Percentiles rank a stretch among this genome's conserved stretches.
phyloP scores from a whole-genome alignment of 2,113 vertebrate genomes.

The Saccopteryx leptura region DNA sequence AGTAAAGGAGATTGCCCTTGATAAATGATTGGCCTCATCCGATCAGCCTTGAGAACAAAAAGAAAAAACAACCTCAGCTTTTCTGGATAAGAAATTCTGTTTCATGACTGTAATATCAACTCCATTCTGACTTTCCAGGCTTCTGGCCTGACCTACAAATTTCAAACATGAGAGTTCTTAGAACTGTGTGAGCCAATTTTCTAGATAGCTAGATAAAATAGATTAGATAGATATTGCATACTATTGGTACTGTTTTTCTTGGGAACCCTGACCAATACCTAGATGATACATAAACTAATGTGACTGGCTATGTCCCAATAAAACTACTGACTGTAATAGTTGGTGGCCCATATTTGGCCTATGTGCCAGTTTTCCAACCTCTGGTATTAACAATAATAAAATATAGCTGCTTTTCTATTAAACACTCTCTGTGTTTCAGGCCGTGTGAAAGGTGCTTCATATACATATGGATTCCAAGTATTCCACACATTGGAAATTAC shows the following conservation, averaged over 20 bases:
- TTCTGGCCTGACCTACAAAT: not conserved
- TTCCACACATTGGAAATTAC: not conserved
- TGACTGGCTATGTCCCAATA: constrained; percentile 16
- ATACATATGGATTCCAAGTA: not conserved
- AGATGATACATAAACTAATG: constrained; percentile 42
- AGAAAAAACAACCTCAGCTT: not conserved
- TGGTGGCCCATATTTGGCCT: not conserved
- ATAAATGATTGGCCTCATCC: not conserved
- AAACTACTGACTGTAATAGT: constrained; percentile 4
- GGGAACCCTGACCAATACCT: not conserved
- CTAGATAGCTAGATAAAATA: not conserved
- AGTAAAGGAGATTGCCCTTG: not conserved
- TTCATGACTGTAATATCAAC: not conserved
- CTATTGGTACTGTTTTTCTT: constrained; percentile 25
- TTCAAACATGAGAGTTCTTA: not conserved
- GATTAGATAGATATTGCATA: not conserved
- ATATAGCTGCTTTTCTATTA: constrained; percentile 53
- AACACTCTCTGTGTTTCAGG: not conserved
- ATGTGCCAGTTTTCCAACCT: not conserved
- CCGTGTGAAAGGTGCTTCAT: not conserved
- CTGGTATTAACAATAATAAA: constrained; percentile 42
- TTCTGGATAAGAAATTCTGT: not conserved
- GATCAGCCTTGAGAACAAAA: constrained; percentile 37
- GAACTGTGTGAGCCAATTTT: not conserved
- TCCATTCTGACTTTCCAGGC: not conserved